Evolutionary conservation across 2,113 vertebrate genomes (phyloP), one percentile per base, ranked within the genome.

Genomic region (Catharus fuscescens): DNA sequence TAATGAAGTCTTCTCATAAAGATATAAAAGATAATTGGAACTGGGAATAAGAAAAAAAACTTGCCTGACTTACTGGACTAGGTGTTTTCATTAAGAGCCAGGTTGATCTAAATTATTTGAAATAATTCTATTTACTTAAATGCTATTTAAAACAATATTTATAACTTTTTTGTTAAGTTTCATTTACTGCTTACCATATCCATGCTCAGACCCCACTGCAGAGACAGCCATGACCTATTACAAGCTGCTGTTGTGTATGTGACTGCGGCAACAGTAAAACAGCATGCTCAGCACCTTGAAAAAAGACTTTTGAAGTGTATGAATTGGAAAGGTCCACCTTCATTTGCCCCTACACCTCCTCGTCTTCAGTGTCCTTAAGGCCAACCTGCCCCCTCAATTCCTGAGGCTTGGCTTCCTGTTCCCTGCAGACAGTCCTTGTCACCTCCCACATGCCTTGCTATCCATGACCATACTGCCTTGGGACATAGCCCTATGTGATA

Each of bases 271-370:
- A 44, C 13, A 74, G 54, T 21, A 45, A 74, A 60, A 19, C 2
- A 64, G 32, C 50, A 25, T 0, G 0, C 60, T 59, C 44, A 31
- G 44, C 48, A 38, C 16, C 48, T 29, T 25, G 24, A 15, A 60
- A 60, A 36, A 52, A 40, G 9, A 15, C 24, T 64, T 82, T 50
- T 53, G 48, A 44, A 29, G 54, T 2, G 0, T 4, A 3, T 28
- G n/a, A 25, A 47, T 38, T 0, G 0, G n/a, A 62, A 62, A 67
- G 14, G 20, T 17, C 8, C 4, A 3, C 29, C 72, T 89, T 36
- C 18, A n/a, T 19, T 40, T 52, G 26, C 26, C 14, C 10, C 3
- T 23, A 31, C 42, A 40, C 11, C 4, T 26, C 32, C 20, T 40
- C n/a, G 36, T 36, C 26, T 62, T 45, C 8, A 5, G 24, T 67